These are phyloP conservation scores for Cosmorhoe ocellata DNA, from an alignment of 2,888 invertebrate genomes.

Conservation along the genomic window DNA sequence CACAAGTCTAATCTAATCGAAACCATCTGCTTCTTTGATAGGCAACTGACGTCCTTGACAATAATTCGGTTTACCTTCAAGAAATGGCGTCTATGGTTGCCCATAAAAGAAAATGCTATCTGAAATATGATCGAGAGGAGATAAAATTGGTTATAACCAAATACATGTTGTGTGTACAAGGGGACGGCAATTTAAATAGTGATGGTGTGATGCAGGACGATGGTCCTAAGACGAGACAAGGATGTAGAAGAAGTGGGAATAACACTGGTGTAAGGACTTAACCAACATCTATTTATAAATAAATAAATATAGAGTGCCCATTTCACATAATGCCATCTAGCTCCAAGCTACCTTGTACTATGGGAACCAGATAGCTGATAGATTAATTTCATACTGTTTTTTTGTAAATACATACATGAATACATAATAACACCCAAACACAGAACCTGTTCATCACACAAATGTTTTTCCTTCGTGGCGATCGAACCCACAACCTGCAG, in stretches of 20 bases:
- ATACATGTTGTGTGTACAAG: slow-evolving; percentile 25
- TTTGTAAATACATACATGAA: too few species aligned
- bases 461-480: too few species aligned
- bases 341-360: too few species aligned
- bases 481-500: too few species aligned
- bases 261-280: not conserved
- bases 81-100: slow-evolving; percentile 37
- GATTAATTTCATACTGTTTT: too few species aligned
- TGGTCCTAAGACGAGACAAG: not conserved
- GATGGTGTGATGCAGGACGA: slow-evolving; percentile 3
- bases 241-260: slow-evolving; percentile 6
- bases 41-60: slow-evolving; percentile 3
- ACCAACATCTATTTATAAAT: too few species aligned
- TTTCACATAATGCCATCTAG: too few species aligned
- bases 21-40: not conserved
- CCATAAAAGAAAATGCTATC: slow-evolving; percentile 33
- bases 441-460: too few species aligned
- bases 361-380: too few species aligned
- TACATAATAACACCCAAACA: too few species aligned
- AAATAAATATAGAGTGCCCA: too few species aligned
- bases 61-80: slow-evolving; percentile 5
- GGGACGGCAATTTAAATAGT: slow-evolving; percentile 21
- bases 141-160: slow-evolving; percentile 10
- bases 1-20: too few species aligned
- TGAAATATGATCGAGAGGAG: not conserved